A percentile compares a stretch with the other conserved stretches of the same genome.
These are phyloP conservation scores for Eretmodus cyanostictus DNA, from an alignment of 2,113 vertebrate species.

Conservation along the genomic window DNA sequence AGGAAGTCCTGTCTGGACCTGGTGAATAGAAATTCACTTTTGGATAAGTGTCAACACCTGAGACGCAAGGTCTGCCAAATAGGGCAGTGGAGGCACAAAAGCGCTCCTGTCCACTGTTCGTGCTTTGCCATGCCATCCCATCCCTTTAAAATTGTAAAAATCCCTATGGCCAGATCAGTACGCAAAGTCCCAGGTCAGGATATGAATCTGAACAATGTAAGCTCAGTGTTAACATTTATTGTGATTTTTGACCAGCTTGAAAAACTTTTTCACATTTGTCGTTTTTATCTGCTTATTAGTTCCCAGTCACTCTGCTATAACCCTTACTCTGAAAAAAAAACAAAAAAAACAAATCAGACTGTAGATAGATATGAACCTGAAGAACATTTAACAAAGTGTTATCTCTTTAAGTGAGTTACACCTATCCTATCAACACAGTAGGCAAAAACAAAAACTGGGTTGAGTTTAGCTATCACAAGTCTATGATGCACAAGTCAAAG, in stretches of 20 bases:
- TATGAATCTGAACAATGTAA: not conserved
- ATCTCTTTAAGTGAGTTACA: not conserved
- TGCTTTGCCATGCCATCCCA: not conserved
- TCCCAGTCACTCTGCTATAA: not conserved
- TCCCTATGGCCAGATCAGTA: not conserved
- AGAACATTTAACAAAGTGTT: not conserved
- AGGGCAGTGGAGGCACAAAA: conserved; percentile 17
- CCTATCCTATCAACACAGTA: not conserved
- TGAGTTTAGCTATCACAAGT: not conserved
- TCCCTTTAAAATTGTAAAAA: not conserved
- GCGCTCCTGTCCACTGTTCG: conserved; percentile 9
- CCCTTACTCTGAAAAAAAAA: not conserved
- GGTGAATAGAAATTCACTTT: conserved; percentile 4
- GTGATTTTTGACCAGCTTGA: not conserved
- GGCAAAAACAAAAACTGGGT: not conserved
- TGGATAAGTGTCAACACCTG: conserved; percentile 26
- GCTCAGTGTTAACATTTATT: not conserved
- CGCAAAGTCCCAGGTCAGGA: not conserved
- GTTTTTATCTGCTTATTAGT: not conserved
- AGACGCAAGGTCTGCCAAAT: not conserved
- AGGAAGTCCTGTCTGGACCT: not conserved
- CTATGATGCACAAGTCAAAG: not conserved
- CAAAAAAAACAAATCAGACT: not conserved
- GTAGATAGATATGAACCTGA: not conserved
- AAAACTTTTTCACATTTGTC: not conserved